Evolutionary conservation across 2,797 vertebrate genomes (phyloP), one percentile per base, ranked within the genome.

Genomic region (Sebastiscus tertius): DNA sequence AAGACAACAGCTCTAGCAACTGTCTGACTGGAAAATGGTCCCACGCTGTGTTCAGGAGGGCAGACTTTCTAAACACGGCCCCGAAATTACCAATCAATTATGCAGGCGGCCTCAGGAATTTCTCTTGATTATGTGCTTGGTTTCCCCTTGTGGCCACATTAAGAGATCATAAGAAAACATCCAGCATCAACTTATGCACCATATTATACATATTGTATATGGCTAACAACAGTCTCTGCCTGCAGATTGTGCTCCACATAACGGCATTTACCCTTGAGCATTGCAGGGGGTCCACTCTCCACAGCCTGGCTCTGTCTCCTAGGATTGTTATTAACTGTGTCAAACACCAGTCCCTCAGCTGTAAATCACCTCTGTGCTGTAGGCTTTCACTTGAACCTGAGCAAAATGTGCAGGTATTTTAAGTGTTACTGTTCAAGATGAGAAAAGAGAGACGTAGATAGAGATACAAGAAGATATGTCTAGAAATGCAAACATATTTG

Each of bases 21-120:
- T 55, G 88, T 89, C 84, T 85, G 88, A 85, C 67, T 89, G 67
- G 69, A 88, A 20, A 83, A 58, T 8, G 20, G 77, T 90, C 91
- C 84, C 93, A 93, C 64, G 77, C 84, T 87, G 81, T 16, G 62
- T 83, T 89, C 60, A 76, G 77, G 77, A 75, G 66, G 52, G 58
- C 66, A 42, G 72, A 55, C 77, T 81, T 82, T 90, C 85, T 87
- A 88, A 93, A 92, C 85, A 86, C 1, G 29, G 86, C 70, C 71
- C 80, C 67, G 54, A 88, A 92, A 90, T 91, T 80, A 85, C 84
- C 77, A 69, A 94, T 93, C 89, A 87, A 92, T 89, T 86, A 82
- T 34, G 33, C 64, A 64, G 61, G 72, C 42, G 2, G 83, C 87
- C 87, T 87, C 85, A 87, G 90, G 88, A 95, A 93, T 92, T 83